Base-by-base conservation (phyloP, 2,113 vertebrate genomes). In the Ramphastos sulfuratus region DNA sequence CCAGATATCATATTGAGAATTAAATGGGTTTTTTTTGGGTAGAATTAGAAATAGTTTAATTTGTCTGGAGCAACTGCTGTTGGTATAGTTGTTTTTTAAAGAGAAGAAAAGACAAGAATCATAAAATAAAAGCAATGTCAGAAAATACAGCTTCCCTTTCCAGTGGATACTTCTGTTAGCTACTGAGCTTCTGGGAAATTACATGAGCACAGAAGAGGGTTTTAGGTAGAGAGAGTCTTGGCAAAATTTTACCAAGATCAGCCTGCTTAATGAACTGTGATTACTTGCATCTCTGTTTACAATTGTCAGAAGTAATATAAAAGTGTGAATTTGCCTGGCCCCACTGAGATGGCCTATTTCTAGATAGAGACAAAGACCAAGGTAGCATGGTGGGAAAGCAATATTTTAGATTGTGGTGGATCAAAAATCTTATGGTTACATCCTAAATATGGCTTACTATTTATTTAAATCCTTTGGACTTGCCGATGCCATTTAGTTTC, bases 241-340 rank as follows among this genome's bases (percentile, higher is more conserved):
- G 61, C 39, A 90, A 92, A 85, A 58, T 87, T 85, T 89, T 83
- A 31, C 58, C 56, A 85, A 56, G 69, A 71, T 78, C 79, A 80
- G 10, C 20, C 78, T 75, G 25, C 77, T 85, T 91, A 87, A 91
- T 74, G 82, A 91, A 66, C 64, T 91, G 24, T 71, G 71, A 80
- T 74, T 46, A 66, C 23, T 84, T 92, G 12, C 24, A 77, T 72
- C 44, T 90, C 50, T 82, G n/a, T 83, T 90, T 78, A 61, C 27
- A 84, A 48, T 58, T 85, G 60, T 75, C 64, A 66, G 70, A 85
- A 78, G 69, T 35, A 69, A 75, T 65, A 67, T 31, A 88, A 86
- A 92, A 86, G 37, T 39, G 23, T 3, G 39, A 81, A 61, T 84
- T 81, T 87, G 39, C 35, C 44, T 46, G 35, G 35, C 17, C 48